These are phyloP conservation scores for Apamea sordens DNA, from an alignment of 2,888 invertebrate species.

Conservation along the genomic window DNA sequence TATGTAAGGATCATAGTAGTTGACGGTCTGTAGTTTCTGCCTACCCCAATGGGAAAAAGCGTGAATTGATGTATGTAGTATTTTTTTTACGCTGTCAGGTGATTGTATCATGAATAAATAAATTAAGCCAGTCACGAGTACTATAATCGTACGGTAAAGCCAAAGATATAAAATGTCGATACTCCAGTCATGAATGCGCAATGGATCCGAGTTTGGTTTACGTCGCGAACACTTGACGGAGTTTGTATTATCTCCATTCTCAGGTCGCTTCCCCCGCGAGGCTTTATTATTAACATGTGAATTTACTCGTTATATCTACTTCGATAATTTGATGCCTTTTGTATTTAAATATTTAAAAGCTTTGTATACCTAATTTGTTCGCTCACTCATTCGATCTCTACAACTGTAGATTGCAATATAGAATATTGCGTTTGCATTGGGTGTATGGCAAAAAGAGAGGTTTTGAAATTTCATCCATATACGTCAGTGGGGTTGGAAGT, in stretches of 20 bases:
- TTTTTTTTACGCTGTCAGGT: neutral
- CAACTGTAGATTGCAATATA: neutral
- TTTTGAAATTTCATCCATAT: neutral
- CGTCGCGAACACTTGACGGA: slow-evolving; percentile 24
- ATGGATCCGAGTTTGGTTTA: slow-evolving; percentile 29
- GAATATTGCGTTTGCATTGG: neutral
- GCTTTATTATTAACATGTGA: slow-evolving; percentile 19
- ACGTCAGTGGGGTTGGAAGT: neutral
- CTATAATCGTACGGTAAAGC: neutral
- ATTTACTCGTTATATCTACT: slow-evolving; percentile 12
- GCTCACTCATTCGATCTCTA: neutral
- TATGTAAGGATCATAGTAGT: neutral
- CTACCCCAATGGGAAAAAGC: neutral
- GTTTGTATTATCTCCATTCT: slow-evolving; percentile 28
- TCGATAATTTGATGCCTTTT: slow-evolving; percentile 15
- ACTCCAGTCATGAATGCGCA: slow-evolving; percentile 28
- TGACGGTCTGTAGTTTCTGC: neutral
- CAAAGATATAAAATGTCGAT: slow-evolving; percentile 44
- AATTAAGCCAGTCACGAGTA: slow-evolving; percentile 10
- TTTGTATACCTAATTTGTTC: neutral
- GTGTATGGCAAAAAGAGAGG: neutral
- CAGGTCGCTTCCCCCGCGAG: slow-evolving; percentile 27
- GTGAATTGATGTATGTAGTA: neutral
- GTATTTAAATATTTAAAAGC: neutral
- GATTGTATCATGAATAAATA: slow-evolving; percentile 19